Percentiles rank a stretch among this genome's conserved stretches.
Evolutionary conservation across 1,140 invertebrate species (phyloP).

Genomic region (Zaprionus tsacasi): DNA sequence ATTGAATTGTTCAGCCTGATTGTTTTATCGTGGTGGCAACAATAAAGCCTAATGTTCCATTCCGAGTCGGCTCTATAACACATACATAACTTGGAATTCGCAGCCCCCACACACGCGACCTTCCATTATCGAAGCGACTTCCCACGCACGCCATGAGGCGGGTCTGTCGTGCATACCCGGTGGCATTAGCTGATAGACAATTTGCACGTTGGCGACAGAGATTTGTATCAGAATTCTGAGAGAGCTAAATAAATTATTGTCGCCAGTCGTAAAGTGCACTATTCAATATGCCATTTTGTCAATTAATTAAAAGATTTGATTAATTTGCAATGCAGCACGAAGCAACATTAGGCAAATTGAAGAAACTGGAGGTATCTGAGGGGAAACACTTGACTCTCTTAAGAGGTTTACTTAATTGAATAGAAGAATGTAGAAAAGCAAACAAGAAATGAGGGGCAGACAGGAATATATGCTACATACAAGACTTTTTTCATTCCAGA

Average conservation of each 20-base stretch:
- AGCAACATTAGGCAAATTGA: conserved; percentile 55
- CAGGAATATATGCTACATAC: too few relatives aligned
- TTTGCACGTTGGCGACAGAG: conserved; percentile 77
- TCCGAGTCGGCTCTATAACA: conserved; percentile 11
- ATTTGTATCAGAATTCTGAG: conserved; percentile 57
- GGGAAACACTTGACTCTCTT: background rate
- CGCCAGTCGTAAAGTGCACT: conserved; percentile 65
- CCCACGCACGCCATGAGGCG: conserved; percentile 42
- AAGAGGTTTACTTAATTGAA: background rate
- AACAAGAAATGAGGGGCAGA: background rate
- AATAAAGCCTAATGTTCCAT: conserved; percentile 33
- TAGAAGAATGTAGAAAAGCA: background rate
- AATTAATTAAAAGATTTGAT: conserved; percentile 75
- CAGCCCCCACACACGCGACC: conserved; percentile 56
- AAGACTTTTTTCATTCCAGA: too few relatives aligned
- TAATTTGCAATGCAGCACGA: conserved; percentile 62
- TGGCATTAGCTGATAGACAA: conserved; percentile 51
- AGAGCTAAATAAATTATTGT: conserved; percentile 65
- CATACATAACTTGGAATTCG: conserved; percentile 19
- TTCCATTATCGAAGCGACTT: conserved; percentile 50
- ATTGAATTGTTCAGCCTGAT: conserved; percentile 27
- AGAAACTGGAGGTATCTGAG: conserved; percentile 37
- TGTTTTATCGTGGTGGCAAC: conserved; percentile 13
- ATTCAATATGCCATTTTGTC: conserved; percentile 77
- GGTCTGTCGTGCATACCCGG: conserved; percentile 27